A percentile compares a stretch with the other conserved stretches of the same genome.
phyloP scores from a whole-genome alignment of 1,140 invertebrate species.

The Saccostrea echinata region DNA sequence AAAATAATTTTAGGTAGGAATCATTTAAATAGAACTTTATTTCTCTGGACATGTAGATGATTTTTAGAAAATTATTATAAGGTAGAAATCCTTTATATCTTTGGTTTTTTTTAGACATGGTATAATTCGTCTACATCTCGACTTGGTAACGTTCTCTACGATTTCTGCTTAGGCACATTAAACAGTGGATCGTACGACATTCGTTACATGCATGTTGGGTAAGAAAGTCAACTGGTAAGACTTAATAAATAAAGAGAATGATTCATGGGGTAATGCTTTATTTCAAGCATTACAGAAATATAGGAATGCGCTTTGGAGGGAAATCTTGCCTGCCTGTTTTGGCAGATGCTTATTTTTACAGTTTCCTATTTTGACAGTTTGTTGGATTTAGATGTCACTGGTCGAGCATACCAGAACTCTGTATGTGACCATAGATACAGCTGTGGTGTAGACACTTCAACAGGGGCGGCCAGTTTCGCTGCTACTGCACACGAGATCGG shows the following conservation, averaged over 20 bases:
- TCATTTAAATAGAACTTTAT: too few species aligned
- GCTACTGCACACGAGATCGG: slow-evolving; percentile 50
- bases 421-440: slow-evolving; percentile 29
- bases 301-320: too few species aligned
- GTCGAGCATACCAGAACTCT: slow-evolving; percentile 47
- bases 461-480: background rate
- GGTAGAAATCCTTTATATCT: too few species aligned
- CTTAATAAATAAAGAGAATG: too few species aligned
- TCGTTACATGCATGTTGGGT: slow-evolving; percentile 40
- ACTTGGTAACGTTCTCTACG: background rate
- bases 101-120: slow-evolving; percentile 18
- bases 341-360: background rate
- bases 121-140: slow-evolving; percentile 17
- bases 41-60: too few species aligned
- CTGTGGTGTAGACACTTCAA: slow-evolving; percentile 38
- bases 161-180: slow-evolving; percentile 28
- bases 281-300: too few species aligned
- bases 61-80: too few species aligned
- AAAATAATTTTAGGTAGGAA: too few species aligned
- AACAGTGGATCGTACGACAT: slow-evolving; percentile 1
- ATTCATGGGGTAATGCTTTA: too few species aligned
- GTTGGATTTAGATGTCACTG: background rate
- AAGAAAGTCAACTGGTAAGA: background rate
- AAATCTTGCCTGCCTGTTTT: background rate
- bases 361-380: too few species aligned